phyloP scores from a whole-genome alignment of 2,888 invertebrate species.

The Seladonia tumulorum region DNA sequence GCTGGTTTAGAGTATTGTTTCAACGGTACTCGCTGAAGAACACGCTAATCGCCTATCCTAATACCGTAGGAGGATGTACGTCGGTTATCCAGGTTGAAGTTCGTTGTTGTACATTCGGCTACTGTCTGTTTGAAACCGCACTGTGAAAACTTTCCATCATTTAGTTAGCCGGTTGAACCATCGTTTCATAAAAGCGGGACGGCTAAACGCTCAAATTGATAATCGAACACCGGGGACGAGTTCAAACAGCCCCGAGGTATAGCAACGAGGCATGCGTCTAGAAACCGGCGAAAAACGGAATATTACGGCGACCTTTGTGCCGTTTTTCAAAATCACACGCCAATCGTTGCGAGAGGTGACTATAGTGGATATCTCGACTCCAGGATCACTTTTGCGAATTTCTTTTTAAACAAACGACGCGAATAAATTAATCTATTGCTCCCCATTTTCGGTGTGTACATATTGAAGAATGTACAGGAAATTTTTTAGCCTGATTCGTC shows the following conservation, averaged over 20 bases:
- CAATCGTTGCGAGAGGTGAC: neutral
- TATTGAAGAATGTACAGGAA: too few species aligned
- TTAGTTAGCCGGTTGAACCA: neutral
- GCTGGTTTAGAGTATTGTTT: conserved; percentile 75
- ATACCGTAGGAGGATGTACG: conserved; percentile 42
- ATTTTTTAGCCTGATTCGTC: too few species aligned
- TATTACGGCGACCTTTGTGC: neutral
- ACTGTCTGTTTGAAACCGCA: neutral
- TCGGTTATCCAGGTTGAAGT: conserved; percentile 24
- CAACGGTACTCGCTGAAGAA: conserved; percentile 74
- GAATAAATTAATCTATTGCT: neutral
- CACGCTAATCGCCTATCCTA: conserved; percentile 66
- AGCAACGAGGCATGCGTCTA: neutral
- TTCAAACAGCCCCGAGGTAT: neutral
- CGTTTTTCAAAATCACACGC: neutral
- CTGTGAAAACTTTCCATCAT: conserved; percentile 38
- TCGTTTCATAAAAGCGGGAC: neutral
- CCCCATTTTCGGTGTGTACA: neutral
- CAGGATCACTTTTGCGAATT: neutral
- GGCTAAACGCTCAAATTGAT: conserved; percentile 41
- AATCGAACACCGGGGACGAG: neutral
- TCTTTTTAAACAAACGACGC: neutral
- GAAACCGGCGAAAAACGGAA: neutral
- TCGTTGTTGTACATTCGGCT: conserved; percentile 21
- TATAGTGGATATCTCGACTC: neutral